Base-by-base conservation (phyloP, 2,888 invertebrate species). In the Apomyelois bistriatella region DNA sequence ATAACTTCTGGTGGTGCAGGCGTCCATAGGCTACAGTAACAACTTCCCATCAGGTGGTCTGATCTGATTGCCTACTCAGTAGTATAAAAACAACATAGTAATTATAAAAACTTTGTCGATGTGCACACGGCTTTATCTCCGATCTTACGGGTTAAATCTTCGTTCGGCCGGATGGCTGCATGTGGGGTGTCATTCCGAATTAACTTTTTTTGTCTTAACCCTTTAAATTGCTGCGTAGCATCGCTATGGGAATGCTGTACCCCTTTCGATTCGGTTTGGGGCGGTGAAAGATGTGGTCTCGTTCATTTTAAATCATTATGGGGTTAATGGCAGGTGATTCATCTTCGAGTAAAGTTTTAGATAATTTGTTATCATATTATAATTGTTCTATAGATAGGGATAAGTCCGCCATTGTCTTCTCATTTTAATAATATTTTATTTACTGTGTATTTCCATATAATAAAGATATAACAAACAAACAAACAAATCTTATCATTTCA, bases 181-280 rank as follows among this genome's bases (percentile, higher is more conserved):
- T 75, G 69, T 76, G 76, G 72, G 75, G 74, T 77, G 78, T 76
- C 77, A 74, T 73, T 76, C 72, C 65, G 76, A 76, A 76, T 76
- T 73, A 75, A 73, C 72, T 76, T 78, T 80, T 85, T 85, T 86
- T 83, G 68, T 81, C 73, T 80, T 77, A 86, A 82, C 85, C 86
- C 84, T 85, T 86, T 83, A 77, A 85, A 84, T 85, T 83, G 83
- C 82, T 76, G 72, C 74, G 68, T 74, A 72, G 59, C 76, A 72
- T 66, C 66, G 64, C 63, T 77, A 82, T 85, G 88, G 82, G 85
- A 85, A 85, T 76, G 70, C 58, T 58, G 61, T 64, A 66, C 65
- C 74, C 74, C 67, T 65, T 52, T 28, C 36, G 22, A 46, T 43
- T 40, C 32, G 32, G 40, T 67, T 52, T 54, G 32, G 32, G 28